A percentile compares a stretch with the other conserved stretches of the same genome.
These are phyloP conservation scores for Falco cherrug DNA, from an alignment of 2,797 vertebrate species.

Conservation along the genomic window DNA sequence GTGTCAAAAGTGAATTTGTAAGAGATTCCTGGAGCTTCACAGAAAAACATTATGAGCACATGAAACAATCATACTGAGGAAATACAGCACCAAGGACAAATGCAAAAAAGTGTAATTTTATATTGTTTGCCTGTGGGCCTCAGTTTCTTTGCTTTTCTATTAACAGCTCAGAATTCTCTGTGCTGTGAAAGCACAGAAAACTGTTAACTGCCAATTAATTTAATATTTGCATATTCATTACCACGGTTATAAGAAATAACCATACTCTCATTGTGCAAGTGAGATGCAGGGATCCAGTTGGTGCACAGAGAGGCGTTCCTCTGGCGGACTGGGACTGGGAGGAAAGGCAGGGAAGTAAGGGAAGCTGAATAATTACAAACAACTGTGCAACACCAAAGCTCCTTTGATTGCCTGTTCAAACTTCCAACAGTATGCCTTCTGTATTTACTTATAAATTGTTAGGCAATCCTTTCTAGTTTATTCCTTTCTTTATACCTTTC, in stretches of 20 bases:
- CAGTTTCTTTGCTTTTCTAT: not conserved
- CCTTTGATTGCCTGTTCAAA: not conserved
- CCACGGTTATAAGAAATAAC: not conserved
- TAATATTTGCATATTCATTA: not conserved
- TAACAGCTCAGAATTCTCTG: not conserved
- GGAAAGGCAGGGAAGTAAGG: not conserved
- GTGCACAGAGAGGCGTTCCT: not conserved
- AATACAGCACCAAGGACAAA: not conserved
- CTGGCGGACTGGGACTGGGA: not conserved
- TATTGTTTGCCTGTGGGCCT: fast-evolving
- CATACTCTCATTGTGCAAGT: not conserved
- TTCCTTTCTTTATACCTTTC: not conserved
- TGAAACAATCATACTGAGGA: not conserved
- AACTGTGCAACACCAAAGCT: not conserved
- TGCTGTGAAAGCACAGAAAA: not conserved
- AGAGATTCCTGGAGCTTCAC: not conserved
- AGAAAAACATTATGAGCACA: not conserved
- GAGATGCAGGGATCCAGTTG: not conserved
- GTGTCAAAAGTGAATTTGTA: not conserved
- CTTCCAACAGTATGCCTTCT: not conserved
- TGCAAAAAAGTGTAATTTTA: not conserved
- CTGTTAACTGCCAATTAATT: not conserved
- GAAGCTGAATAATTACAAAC: not conserved
- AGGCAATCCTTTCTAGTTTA: not conserved
- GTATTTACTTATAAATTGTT: not conserved